These are phyloP conservation scores for Mormoops blainvillei DNA, from an alignment of 2,113 vertebrate genomes.

Conservation along the genomic window DNA sequence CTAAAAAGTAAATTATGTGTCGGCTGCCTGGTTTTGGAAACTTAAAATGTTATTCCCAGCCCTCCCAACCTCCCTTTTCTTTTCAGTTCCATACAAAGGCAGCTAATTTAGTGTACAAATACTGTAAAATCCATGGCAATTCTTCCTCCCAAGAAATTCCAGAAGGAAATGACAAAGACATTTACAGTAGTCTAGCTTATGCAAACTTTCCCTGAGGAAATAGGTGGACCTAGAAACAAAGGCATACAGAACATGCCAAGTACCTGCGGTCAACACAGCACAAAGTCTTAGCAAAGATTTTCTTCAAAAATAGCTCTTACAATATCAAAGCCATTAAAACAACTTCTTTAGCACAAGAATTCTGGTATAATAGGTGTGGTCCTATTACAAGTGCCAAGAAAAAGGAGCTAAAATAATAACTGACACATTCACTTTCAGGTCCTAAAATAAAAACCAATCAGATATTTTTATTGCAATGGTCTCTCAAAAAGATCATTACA, in stretches of 20 bases:
- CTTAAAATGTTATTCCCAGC: not conserved
- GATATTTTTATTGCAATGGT: not conserved
- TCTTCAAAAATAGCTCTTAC: constrained; percentile 51
- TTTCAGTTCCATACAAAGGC: not conserved
- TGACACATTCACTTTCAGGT: not conserved
- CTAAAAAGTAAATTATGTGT: not conserved
- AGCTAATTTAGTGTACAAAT: constrained; percentile 6
- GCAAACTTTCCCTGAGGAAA: constrained; percentile 59
- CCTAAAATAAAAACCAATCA: not conserved
- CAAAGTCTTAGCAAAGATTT: constrained; percentile 58
- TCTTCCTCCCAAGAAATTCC: constrained; percentile 20
- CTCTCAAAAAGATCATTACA: not conserved
- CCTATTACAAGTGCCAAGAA: constrained; percentile 4
- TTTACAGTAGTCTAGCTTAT: constrained; percentile 15
- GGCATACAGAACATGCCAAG: not conserved
- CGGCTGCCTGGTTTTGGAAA: not conserved
- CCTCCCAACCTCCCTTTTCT: not conserved
- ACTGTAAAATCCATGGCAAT: not conserved
- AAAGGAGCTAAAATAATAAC: not conserved
- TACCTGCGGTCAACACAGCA: not conserved
- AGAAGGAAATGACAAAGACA: constrained; percentile 58
- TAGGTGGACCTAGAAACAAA: constrained; percentile 47
- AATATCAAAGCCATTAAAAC: constrained; percentile 45
- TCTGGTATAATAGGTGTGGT: not conserved
- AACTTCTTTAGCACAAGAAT: constrained; percentile 1